phyloP scores from a whole-genome alignment of 2,113 vertebrate species.

The Vimba vimba region DNA sequence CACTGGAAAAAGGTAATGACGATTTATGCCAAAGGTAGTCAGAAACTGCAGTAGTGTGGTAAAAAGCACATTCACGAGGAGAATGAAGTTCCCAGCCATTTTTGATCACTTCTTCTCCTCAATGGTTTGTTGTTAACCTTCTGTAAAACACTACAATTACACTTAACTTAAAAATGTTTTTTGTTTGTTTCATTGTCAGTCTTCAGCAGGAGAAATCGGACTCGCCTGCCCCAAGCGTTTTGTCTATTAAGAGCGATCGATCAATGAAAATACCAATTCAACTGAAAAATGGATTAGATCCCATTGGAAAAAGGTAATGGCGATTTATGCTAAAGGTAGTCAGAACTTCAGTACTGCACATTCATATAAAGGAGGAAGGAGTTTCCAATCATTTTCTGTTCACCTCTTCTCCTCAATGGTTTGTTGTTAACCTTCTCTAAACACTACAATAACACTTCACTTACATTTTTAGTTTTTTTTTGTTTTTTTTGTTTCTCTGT shows the following conservation, averaged over 20 bases:
- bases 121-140: not conserved
- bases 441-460: not conserved
- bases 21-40: not conserved
- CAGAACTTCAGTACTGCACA: no score
- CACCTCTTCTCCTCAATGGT: not conserved
- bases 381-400: not conserved
- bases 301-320: not conserved
- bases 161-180: not conserved
- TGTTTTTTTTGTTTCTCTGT: not conserved
- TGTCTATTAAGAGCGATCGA: slow-evolving; percentile 27
- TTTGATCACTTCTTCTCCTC: not conserved
- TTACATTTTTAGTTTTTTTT: no score
- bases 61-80: no score
- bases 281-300: not conserved
- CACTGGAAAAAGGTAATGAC: not conserved
- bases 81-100: not conserved
- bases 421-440: not conserved
- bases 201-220: not conserved
- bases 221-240: not conserved
- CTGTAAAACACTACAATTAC: not conserved
- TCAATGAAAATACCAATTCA: slow-evolving; percentile 26
- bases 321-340: not conserved
- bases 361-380: not conserved
- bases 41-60: no score
- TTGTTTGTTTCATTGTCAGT: not conserved